Conservation (phyloP, 2,888 invertebrate species). For the Strigamia maritima region DNA sequence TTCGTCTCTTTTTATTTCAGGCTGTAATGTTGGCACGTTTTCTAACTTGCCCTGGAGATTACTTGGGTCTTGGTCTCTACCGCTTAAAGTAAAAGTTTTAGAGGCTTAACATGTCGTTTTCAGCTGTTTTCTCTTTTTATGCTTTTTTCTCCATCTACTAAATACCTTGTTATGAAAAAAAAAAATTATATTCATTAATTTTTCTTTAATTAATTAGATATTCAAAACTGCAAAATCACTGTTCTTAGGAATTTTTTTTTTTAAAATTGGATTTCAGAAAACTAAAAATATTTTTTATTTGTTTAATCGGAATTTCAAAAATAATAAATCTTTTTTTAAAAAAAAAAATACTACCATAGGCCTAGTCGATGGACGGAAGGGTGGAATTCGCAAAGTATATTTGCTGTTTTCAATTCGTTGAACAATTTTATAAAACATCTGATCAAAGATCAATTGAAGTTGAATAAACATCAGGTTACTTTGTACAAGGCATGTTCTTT, state of each 20-base stretch:
- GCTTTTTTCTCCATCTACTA: neutral
- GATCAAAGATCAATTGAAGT: no score
- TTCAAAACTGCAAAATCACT: neutral
- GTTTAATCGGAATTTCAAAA: no score
- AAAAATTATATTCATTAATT: neutral
- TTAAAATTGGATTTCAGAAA: neutral
- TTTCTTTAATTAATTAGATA: neutral
- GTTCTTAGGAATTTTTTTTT: neutral
- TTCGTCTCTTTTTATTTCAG: constrained; percentile 9
- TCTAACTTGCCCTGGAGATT: constrained; percentile 24
- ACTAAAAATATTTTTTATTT: no score
- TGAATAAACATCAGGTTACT: no score
- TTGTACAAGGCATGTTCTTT: no score
- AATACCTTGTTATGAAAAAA: neutral
- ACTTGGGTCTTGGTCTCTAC: constrained; percentile 18
- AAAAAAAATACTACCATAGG: no score
- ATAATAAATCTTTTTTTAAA: no score
- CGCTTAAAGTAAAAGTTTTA: constrained; percentile 27
- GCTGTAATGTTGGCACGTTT: constrained; percentile 20
- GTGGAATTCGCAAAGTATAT: no score
- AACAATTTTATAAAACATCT: no score
- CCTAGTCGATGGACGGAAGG: no score
- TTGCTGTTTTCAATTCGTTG: no score
- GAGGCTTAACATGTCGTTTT: constrained; percentile 23
- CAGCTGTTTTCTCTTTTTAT: constrained; percentile 26